Conservation (phyloP, 2,113 vertebrate species). For the Anhinga anhinga region DNA sequence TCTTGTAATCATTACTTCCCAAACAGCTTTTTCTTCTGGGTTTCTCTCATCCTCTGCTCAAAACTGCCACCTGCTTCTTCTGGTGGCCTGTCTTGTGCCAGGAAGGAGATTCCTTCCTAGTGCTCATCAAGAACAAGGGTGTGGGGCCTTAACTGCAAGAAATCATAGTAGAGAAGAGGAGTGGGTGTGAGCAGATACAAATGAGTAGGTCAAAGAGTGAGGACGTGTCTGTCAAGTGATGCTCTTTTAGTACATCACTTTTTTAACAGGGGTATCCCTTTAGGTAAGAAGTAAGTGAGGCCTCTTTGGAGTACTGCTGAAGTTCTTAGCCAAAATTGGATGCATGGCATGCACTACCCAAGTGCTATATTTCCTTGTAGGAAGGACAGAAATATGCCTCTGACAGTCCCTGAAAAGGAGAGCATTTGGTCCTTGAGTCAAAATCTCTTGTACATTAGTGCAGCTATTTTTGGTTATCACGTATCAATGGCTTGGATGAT, state of each 20-base stretch:
- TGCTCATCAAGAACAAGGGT: background rate
- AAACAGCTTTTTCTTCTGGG: conserved; percentile 59
- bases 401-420: background rate
- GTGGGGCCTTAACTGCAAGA: background rate
- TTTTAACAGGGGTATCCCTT: background rate
- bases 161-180: background rate
- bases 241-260: background rate
- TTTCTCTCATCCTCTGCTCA: conserved; percentile 35
- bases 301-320: background rate
- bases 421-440: background rate
- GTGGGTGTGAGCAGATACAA: background rate
- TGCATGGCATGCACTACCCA: rapidly evolving
- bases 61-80: conserved; percentile 65
- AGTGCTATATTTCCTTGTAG: background rate
- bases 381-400: background rate
- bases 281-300: background rate
- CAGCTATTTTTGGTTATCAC: background rate
- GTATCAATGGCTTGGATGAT: background rate
- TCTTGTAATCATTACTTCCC: conserved; percentile 49
- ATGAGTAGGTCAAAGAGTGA: background rate
- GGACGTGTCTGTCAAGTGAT: background rate
- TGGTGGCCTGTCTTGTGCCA: background rate
- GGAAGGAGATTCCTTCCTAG: background rate
- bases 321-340: background rate
- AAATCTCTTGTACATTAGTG: background rate